Evolutionary conservation across 1,140 invertebrate genomes (phyloP), one percentile per base, ranked within the genome.

Genomic region (Pseudoatta argentina): DNA sequence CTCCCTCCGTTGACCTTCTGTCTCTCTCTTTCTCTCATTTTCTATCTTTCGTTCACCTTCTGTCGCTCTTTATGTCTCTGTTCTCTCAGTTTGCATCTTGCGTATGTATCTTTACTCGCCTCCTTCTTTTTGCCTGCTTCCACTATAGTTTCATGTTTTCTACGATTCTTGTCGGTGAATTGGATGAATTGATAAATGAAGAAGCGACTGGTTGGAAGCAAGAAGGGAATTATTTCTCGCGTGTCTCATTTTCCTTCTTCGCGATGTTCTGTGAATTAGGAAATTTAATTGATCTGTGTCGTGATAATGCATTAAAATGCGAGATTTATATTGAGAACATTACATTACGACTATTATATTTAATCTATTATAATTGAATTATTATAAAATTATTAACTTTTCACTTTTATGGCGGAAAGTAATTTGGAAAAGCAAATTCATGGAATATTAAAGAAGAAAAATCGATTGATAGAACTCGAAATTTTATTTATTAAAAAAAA

Each of bases 141-240:
- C 61, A 27, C 82, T 73, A 48, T 57, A 71, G 64, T 72, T 81
- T 27, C 59, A 27, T 44, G 27, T 57, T 79, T 69, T 59, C 69
- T 44, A 44, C 64, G 83, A 63, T 86, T 79, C 85, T 59, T 24
- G 21, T 83, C 85, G 89, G 78, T 85, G 85, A 89, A 77, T 85
- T 72, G 63, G 85, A 86, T 93, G 92, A 89, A 92, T 93, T 91
- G 90, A 91, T 93, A 93, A 94, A 92, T 89, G 90, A 91, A 91
- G 87, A 86, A 86, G 79, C 79, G 89, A 77, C 77, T 44, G 88
- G 83, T 6, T 39, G 7, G 83, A 44, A 90, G 79, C 86, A 89
- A 91, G 87, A 87, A 83, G 89, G 89, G 89, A 91, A 91, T 88
- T 89, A 88, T 86, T 91, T 88, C 34, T 21, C 14, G 73, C 24